These are phyloP conservation scores for Halesus radiatus DNA, from an alignment of 1,140 invertebrate genomes.

Conservation along the genomic window DNA sequence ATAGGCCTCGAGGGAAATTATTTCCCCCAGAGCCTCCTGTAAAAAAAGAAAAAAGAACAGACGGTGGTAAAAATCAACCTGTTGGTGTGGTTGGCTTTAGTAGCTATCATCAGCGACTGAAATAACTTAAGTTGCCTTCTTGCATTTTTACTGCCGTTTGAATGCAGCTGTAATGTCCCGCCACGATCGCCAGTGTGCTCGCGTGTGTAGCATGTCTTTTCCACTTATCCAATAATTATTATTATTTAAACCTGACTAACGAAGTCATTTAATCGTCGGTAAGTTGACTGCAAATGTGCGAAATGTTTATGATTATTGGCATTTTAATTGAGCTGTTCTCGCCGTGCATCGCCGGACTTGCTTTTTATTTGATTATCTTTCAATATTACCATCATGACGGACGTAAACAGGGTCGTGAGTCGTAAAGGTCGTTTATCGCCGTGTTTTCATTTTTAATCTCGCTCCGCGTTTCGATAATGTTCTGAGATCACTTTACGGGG, in stretches of 20 bases:
- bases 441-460: conserved; percentile 50
- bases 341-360: neutral
- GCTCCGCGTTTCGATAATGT: conserved; percentile 43
- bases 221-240: no score
- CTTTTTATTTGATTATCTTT: conserved; percentile 18
- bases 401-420: conserved; percentile 19
- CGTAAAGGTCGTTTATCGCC: conserved; percentile 1
- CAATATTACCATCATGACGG: conserved; percentile 14
- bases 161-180: no score
- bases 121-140: no score
- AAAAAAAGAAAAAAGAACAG: no score
- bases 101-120: no score
- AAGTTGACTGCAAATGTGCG: conserved; percentile 8
- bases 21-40: no score
- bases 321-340: conserved; percentile 31
- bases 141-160: no score
- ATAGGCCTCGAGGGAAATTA: no score
- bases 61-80: no score
- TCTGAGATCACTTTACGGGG: conserved; percentile 37
- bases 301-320: conserved; percentile 37
- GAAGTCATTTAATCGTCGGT: conserved; percentile 2
- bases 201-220: no score
- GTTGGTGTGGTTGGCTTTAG: no score
- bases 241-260: neutral
- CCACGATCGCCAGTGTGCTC: no score